phyloP scores from a whole-genome alignment of 2,888 invertebrate genomes.

The Pseudoips prasinana region DNA sequence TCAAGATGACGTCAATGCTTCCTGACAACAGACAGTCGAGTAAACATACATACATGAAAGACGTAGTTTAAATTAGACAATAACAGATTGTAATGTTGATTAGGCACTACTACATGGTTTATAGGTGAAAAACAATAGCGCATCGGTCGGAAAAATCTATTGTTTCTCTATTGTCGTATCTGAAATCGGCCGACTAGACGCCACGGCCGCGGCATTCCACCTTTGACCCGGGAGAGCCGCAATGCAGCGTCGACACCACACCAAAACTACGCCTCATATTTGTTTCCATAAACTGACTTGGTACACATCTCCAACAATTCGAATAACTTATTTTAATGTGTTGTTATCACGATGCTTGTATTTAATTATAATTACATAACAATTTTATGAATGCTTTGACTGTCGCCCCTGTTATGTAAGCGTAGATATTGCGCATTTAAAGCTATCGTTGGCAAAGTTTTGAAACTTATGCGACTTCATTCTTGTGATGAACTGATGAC shows the following conservation, averaged over 20 bases:
- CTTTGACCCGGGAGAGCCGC: slow-evolving; percentile 61
- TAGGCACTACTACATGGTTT: slow-evolving; percentile 10
- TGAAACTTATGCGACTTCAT: slow-evolving; percentile 45
- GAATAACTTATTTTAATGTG: slow-evolving; percentile 25
- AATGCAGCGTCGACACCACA: slow-evolving; percentile 69
- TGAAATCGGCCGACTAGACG: slow-evolving; percentile 38
- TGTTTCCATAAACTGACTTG: slow-evolving; percentile 45
- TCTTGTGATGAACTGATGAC: slow-evolving; percentile 32
- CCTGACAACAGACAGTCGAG: slow-evolving; percentile 34
- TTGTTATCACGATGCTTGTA: slow-evolving; percentile 9
- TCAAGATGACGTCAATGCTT: slow-evolving; percentile 47
- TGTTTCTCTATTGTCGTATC: too few species aligned
- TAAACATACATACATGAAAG: slow-evolving; percentile 25
- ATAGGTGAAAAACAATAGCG: slow-evolving; percentile 32
- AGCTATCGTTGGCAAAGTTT: slow-evolving; percentile 38
- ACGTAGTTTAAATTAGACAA: slow-evolving; percentile 31
- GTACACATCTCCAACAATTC: slow-evolving; percentile 23
- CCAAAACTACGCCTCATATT: slow-evolving; percentile 43
- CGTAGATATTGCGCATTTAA: slow-evolving; percentile 15
- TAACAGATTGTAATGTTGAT: slow-evolving; percentile 14
- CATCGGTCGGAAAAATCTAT: slow-evolving; percentile 42
- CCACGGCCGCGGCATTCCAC: slow-evolving; percentile 54
- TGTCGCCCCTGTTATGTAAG: slow-evolving; percentile 18
- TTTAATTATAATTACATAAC: slow-evolving; percentile 8
- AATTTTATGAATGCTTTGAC: slow-evolving; percentile 8